Evolutionary conservation across 2,888 invertebrate species (phyloP).

Genomic region (Brenthis hecate): DNA sequence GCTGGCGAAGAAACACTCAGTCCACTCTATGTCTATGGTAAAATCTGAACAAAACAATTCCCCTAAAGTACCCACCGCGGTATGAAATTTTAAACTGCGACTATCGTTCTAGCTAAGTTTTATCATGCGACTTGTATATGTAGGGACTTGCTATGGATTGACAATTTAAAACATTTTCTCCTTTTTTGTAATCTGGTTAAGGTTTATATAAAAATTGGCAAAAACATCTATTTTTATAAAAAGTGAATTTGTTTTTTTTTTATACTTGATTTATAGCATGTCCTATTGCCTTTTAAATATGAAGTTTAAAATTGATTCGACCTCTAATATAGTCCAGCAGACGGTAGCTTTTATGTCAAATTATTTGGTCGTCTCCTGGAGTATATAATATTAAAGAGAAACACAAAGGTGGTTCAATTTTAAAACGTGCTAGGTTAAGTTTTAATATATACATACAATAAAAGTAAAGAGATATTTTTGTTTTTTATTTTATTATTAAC

Average conservation of each 20-base stretch:
- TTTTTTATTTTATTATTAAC: conserved; percentile 19
- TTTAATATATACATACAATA: conserved; percentile 21
- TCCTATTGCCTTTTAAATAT: background rate
- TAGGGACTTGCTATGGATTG: conserved; percentile 21
- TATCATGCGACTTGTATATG: conserved; percentile 29
- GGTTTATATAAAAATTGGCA: conserved; percentile 1
- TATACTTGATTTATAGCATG: conserved; percentile 22
- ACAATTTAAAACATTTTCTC: background rate
- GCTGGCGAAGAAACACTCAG: no score
- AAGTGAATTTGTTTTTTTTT: background rate
- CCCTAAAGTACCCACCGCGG: conserved; percentile 9
- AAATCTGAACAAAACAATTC: background rate
- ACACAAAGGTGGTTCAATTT: conserved; percentile 5
- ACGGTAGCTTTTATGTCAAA: conserved; percentile 1
- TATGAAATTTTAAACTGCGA: conserved; percentile 30
- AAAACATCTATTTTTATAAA: conserved; percentile 19
- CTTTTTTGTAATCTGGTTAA: conserved; percentile 8
- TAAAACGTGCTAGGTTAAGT: conserved; percentile 16
- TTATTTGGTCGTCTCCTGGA: background rate
- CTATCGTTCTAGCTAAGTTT: conserved; percentile 25
- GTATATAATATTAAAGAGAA: background rate
- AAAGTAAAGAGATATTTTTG: conserved; percentile 11
- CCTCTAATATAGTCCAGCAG: conserved; percentile 13
- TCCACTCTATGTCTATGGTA: background rate
- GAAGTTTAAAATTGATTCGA: conserved; percentile 15